Evolutionary conservation across 2,888 invertebrate genomes (phyloP), one percentile per base, ranked within the genome.

Genomic region (Sabatieria punctata): DNA sequence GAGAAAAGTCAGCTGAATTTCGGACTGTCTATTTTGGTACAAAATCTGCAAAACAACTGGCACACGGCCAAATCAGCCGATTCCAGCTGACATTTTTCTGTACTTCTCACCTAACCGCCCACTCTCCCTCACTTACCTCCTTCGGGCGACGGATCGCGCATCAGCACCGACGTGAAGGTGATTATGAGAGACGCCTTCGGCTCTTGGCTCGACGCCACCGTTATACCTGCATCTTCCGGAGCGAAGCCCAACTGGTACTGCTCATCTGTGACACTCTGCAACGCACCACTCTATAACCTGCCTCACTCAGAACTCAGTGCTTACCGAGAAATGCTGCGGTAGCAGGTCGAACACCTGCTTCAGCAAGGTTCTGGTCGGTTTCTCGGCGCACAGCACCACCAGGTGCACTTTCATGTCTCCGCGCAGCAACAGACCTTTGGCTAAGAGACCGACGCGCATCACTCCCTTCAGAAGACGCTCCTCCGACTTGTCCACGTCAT

Each of bases 391-490:
- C 49, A 93, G 74, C 48, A 91, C 85, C 35, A 93, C 91, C 52
- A 93, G 75, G 57, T 86, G 80, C 47, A 93, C 88, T 61, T 78
- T 77, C 52, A 78, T 78, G 71, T 93, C 91, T 4, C 86, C 88
- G 54, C 80, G 78, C 21, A 93, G 74, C 22, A 69, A 55, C 13
- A 69, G 56, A 18, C 89, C 85, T 65, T 85, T 85, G 41, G 85
- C 84, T 46, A 86, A 70, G 64, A 85, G 80, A 45, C 91, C 91
- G 41, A 93, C 89, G 52, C 93, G 78, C 88, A 93, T 89, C 26
- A 91, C 89, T 49, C 91, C 38, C 91, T 68, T 88, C 6, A 43
- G 43, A 4, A 43, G 21, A 3, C 43, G 43, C 60, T 36, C 55
- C 55, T 57, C 51, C 36, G 40, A 33, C 11, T 22, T 39, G 44